phyloP scores from a whole-genome alignment of 2,888 invertebrate species.

The Pyrgus malvae region DNA sequence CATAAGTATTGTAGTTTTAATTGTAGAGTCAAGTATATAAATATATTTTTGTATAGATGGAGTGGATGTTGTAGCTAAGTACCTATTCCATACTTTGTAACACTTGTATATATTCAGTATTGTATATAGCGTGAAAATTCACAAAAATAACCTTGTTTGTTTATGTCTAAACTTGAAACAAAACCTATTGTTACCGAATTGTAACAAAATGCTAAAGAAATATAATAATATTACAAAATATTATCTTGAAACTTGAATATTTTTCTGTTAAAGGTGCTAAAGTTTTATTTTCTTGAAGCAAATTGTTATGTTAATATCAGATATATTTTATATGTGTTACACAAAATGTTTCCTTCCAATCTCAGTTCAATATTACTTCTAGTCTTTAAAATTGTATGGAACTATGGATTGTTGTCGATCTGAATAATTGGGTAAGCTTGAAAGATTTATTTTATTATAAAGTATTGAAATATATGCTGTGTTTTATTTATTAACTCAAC shows the following conservation, averaged over 20 bases:
- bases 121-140: constrained; percentile 13
- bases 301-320: constrained; percentile 39
- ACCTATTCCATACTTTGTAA: constrained; percentile 27
- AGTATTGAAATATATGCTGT: constrained; percentile 46
- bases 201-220: constrained; percentile 5
- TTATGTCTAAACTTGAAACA: neutral
- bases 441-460: constrained; percentile 65
- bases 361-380: constrained; percentile 73
- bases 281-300: constrained; percentile 23
- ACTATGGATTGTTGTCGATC: constrained; percentile 62
- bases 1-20: constrained; percentile 31
- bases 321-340: constrained; percentile 33
- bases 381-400: constrained; percentile 70
- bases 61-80: constrained; percentile 5
- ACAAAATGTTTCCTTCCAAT: constrained; percentile 42
- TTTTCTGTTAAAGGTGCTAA: constrained; percentile 58
- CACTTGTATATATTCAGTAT: constrained; percentile 17
- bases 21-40: constrained; percentile 2
- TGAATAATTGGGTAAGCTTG: constrained; percentile 61
- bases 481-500: constrained; percentile 29
- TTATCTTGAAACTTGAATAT: neutral
- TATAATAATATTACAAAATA: constrained; percentile 6
- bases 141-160: neutral
- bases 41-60: constrained; percentile 16
- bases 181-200: constrained; percentile 5